Conservation (phyloP, 2,888 invertebrate species). For the Caenorhabditis uteleia region DNA sequence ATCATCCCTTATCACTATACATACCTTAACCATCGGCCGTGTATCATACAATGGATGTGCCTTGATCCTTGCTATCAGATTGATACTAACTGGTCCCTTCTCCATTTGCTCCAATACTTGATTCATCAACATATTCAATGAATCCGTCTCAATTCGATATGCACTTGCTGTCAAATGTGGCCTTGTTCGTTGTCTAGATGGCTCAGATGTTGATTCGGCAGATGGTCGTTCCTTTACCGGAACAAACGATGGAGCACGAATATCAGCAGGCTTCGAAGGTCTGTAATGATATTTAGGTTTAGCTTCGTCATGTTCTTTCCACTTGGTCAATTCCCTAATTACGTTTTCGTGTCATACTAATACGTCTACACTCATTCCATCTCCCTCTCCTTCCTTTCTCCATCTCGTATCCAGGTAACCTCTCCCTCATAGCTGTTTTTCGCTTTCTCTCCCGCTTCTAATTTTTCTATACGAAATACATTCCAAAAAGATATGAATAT, state of each 20-base stretch:
- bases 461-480: no score
- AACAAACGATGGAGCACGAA: slow-evolving; percentile 50
- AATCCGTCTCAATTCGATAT: slow-evolving; percentile 65
- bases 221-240: slow-evolving; percentile 43
- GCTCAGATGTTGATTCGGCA: slow-evolving; percentile 5
- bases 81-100: slow-evolving; percentile 66
- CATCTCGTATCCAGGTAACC: no score
- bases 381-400: slow-evolving; percentile 2
- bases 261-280: slow-evolving; percentile 21
- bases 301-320: background rate
- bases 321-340: no score
- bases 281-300: background rate
- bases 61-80: slow-evolving; percentile 64
- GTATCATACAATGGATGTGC: slow-evolving; percentile 67
- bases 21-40: slow-evolving; percentile 66
- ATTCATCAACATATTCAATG: slow-evolving; percentile 68
- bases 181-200: slow-evolving; percentile 20
- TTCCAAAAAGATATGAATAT: no score
- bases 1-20: background rate
- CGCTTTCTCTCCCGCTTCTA: no score
- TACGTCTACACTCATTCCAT: slow-evolving; percentile 1
- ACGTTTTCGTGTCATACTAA: no score
- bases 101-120: slow-evolving; percentile 69
- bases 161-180: slow-evolving; percentile 32
- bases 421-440: no score